A percentile compares a stretch with the other conserved stretches of the same genome.
Evolutionary conservation across 2,888 invertebrate species (phyloP).

Genomic region (Cephus sareptanus): DNA sequence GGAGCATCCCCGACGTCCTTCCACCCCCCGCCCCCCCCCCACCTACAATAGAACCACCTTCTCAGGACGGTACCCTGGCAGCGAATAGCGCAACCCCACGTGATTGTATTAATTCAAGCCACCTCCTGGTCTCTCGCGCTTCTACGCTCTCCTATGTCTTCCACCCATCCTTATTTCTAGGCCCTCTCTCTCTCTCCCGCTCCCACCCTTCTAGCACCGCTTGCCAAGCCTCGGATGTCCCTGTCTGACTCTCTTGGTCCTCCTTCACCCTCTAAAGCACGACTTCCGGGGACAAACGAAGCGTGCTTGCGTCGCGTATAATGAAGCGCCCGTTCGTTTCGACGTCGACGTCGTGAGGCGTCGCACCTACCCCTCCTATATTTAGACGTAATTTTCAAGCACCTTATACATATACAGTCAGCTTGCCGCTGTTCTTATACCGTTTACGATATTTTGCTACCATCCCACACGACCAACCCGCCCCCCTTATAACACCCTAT

Average conservation of each 20-base stretch:
- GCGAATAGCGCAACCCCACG: constrained; percentile 21
- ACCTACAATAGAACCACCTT: background rate
- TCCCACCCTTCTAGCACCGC: background rate
- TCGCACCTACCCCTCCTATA: constrained; percentile 15
- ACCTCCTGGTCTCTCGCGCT: constrained; percentile 14
- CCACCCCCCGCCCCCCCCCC: background rate
- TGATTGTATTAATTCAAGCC: constrained; percentile 63
- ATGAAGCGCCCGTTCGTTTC: constrained; percentile 56
- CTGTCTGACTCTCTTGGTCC: background rate
- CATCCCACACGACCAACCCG: no score
- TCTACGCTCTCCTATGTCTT: no score
- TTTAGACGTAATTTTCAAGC: constrained; percentile 20
- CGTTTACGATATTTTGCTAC: no score
- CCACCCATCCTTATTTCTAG: no score
- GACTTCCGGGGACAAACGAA: constrained; percentile 65
- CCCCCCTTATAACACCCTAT: no score
- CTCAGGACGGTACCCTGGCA: constrained; percentile 19
- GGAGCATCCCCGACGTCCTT: constrained; percentile 11
- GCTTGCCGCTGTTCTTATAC: no score
- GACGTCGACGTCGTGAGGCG: constrained; percentile 27
- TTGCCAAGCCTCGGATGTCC: no score
- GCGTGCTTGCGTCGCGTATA: constrained; percentile 64
- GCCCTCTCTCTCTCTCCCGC: background rate
- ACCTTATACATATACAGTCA: background rate
- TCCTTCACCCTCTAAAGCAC: constrained; percentile 46